Percentiles rank a stretch among this genome's conserved stretches.
Conservation (phyloP, 2,888 invertebrate species). For the Folsomia candida region DNA sequence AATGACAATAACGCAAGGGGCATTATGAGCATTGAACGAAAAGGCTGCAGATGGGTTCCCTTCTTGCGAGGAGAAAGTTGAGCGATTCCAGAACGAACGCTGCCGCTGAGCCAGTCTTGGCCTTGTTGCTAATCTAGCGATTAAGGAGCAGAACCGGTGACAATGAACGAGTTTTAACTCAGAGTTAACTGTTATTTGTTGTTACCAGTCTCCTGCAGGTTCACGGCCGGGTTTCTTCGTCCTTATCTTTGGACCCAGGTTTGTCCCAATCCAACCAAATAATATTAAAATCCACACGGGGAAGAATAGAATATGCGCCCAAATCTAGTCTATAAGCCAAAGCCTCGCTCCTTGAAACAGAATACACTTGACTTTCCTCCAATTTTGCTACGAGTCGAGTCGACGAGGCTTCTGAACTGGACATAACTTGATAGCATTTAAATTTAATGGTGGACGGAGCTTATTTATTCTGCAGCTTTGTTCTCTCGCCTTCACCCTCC, state of each 20-base stretch:
- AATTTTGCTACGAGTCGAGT: neutral
- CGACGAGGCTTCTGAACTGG: neutral
- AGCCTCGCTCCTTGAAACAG: neutral
- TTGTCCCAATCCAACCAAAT: neutral
- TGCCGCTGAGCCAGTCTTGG: neutral
- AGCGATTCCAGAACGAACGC: neutral
- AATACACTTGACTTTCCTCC: neutral
- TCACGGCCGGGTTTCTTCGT: neutral
- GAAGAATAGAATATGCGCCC: neutral
- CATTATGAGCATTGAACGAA: too few species aligned
- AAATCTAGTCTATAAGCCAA: neutral
- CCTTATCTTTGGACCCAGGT: neutral
- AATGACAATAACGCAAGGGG: too few species aligned
- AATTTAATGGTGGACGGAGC: neutral
- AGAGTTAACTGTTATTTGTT: conserved; percentile 4
- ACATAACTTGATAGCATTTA: neutral
- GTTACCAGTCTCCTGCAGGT: neutral
- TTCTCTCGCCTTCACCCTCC: neutral
- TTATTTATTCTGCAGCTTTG: neutral
- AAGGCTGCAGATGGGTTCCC: too few species aligned
- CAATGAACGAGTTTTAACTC: conserved; percentile 5
- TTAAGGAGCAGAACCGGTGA: neutral
- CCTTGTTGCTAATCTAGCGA: neutral
- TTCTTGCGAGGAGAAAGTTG: neutral
- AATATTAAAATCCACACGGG: neutral